These are phyloP conservation scores for Antennarius maculatus DNA, from an alignment of 2,797 vertebrate genomes.

Conservation along the genomic window DNA sequence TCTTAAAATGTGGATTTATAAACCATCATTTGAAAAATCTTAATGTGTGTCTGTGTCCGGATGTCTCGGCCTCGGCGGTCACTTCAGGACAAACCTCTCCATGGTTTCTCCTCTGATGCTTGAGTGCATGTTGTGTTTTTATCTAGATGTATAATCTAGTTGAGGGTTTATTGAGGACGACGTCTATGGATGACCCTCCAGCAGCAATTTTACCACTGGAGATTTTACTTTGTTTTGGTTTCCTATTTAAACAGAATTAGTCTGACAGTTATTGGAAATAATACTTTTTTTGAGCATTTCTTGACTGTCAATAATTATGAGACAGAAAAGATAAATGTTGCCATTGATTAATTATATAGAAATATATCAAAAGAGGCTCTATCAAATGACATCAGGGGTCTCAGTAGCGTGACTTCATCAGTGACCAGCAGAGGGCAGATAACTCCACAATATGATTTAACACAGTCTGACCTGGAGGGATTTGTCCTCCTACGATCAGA, in stretches of 20 bases:
- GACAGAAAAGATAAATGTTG: neutral
- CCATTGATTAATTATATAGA: too few relatives aligned
- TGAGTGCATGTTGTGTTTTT: constrained; percentile 46
- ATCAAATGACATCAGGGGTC: neutral
- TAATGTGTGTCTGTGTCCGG: neutral
- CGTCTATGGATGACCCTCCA: constrained; percentile 34
- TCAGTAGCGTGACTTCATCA: constrained; percentile 2
- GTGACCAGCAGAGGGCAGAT: constrained; percentile 71
- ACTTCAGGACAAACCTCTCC: constrained; percentile 39
- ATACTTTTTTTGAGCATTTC: neutral
- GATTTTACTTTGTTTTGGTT: constrained; percentile 7
- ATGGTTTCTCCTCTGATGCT: constrained; percentile 42
- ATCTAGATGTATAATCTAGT: constrained; percentile 44
- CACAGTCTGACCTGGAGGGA: neutral
- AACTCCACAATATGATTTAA: constrained; percentile 27
- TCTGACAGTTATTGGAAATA: constrained; percentile 5
- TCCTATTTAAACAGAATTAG: constrained; percentile 22
- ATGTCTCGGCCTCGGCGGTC: constrained; percentile 34
- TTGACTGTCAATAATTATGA: neutral
- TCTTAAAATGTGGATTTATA: neutral
- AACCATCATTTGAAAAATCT: constrained; percentile 16
- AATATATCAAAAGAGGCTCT: neutral
- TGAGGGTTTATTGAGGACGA: constrained; percentile 37
- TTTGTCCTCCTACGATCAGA: neutral
- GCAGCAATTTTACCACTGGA: constrained; percentile 21